Percentiles rank a stretch among this genome's conserved stretches.
Evolutionary conservation across 2,113 vertebrate genomes (phyloP).

Genomic region (Lynx canadensis): DNA sequence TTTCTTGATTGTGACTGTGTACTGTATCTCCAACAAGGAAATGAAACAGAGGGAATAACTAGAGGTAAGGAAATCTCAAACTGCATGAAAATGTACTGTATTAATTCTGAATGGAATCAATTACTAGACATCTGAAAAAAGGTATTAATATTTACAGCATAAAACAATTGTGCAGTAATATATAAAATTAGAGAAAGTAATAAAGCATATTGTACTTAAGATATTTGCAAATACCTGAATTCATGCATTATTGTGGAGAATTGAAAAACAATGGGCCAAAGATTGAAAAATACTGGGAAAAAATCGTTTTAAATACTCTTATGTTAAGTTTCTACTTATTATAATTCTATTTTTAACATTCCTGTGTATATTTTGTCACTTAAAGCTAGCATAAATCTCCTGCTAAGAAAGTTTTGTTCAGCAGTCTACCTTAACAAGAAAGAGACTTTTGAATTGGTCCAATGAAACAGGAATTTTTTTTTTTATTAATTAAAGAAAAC

Average conservation of each 20-base stretch:
- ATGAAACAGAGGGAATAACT: conserved; percentile 33
- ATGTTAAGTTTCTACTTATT: conserved; percentile 61
- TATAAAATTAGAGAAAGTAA: neutral
- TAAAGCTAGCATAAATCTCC: conserved; percentile 62
- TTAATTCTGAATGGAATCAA: neutral
- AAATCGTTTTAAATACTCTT: neutral
- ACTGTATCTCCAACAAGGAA: conserved; percentile 40
- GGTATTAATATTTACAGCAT: conserved; percentile 52
- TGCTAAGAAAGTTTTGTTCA: conserved; percentile 29
- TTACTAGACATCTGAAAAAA: conserved; percentile 42
- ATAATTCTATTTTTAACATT: conserved; percentile 48
- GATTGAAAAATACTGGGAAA: neutral
- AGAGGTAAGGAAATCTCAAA: conserved; percentile 32
- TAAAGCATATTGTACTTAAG: conserved; percentile 25
- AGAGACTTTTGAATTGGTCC: conserved; percentile 43
- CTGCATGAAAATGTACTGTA: neutral
- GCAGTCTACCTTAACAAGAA: conserved; percentile 26
- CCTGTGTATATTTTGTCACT: neutral
- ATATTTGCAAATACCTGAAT: conserved; percentile 43
- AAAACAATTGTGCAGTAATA: neutral
- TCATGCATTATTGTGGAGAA: conserved; percentile 27
- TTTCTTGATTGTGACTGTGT: conserved; percentile 61
- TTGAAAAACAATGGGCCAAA: conserved; percentile 58
- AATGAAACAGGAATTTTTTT: conserved; percentile 47
- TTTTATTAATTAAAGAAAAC: conserved; percentile 58